Conservation (phyloP, 2,113 vertebrate species). For the Mirounga angustirostris region DNA sequence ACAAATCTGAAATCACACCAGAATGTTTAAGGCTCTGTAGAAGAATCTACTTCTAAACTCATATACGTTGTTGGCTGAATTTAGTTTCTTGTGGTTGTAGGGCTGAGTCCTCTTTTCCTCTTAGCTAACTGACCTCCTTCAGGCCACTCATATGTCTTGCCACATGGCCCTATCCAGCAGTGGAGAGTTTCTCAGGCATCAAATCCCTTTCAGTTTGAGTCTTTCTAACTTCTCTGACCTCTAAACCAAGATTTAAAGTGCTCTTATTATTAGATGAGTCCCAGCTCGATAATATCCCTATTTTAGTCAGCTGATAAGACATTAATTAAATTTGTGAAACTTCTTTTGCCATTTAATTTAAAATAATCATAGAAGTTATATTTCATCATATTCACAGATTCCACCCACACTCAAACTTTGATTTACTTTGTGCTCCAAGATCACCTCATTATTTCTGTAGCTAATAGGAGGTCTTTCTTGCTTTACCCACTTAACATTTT, state of each 20-base stretch:
- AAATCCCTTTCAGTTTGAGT: background rate
- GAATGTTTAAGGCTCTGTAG: background rate
- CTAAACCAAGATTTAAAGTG: background rate
- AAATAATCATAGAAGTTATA: background rate
- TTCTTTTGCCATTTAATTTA: background rate
- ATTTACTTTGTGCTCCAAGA: background rate
- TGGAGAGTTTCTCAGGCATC: background rate
- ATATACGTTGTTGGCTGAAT: background rate
- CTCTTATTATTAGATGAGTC: background rate
- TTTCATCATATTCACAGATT: background rate
- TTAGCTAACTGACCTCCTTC: background rate
- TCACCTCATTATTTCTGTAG: background rate
- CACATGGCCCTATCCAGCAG: background rate
- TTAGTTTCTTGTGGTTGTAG: background rate
- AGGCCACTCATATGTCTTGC: background rate
- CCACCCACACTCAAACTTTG: background rate
- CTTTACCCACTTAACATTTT: background rate
- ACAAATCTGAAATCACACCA: background rate
- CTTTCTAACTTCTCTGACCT: constrained; percentile 19
- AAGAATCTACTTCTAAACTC: background rate
- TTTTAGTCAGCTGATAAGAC: background rate
- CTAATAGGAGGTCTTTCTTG: background rate
- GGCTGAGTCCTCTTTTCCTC: background rate
- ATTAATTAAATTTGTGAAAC: background rate
- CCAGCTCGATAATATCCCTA: background rate